A percentile compares a stretch with the other conserved stretches of the same genome.
Conservation (phyloP, 2,797 vertebrate genomes). For the Nyctibius grandis region DNA sequence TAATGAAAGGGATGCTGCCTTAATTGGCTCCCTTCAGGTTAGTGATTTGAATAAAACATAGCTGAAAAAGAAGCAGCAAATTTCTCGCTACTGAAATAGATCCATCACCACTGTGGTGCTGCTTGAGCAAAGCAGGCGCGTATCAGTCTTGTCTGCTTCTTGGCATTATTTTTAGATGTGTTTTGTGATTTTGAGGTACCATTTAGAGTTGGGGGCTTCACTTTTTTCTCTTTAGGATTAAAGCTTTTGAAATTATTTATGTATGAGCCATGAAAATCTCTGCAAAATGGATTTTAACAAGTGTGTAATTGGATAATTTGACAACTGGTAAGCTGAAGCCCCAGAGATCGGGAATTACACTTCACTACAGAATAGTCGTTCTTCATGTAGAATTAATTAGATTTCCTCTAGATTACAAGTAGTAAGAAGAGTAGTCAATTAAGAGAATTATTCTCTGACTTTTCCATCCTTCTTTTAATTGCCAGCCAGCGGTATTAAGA, state of each 20-base stretch:
- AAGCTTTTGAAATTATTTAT: conserved; percentile 46
- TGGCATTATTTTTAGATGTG: neutral
- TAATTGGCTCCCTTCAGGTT: conserved; percentile 33
- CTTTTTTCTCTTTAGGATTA: neutral
- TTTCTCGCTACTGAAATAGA: neutral
- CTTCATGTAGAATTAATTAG: conserved; percentile 61
- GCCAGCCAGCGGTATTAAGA: neutral
- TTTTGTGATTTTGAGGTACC: neutral
- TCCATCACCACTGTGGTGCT: neutral
- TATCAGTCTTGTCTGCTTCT: neutral
- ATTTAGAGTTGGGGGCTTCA: neutral
- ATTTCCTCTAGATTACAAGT: conserved; percentile 59
- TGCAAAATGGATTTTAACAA: conserved; percentile 55
- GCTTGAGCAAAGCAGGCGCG: neutral
- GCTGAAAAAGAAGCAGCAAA: neutral
- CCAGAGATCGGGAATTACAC: conserved; percentile 43
- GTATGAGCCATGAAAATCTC: conserved; percentile 41
- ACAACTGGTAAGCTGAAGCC: conserved; percentile 34
- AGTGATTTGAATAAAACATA: neutral
- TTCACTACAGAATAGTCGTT: conserved; percentile 16
- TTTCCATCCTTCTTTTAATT: conserved; percentile 20
- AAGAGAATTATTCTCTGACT: conserved; percentile 46
- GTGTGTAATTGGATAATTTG: conserved; percentile 54
- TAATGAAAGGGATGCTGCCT: neutral
- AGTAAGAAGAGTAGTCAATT: conserved; percentile 34